Percentiles rank a stretch among this genome's conserved stretches.
These are phyloP conservation scores for Drosophila bipectinata DNA, from an alignment of 1,140 invertebrate genomes.

Conservation along the genomic window DNA sequence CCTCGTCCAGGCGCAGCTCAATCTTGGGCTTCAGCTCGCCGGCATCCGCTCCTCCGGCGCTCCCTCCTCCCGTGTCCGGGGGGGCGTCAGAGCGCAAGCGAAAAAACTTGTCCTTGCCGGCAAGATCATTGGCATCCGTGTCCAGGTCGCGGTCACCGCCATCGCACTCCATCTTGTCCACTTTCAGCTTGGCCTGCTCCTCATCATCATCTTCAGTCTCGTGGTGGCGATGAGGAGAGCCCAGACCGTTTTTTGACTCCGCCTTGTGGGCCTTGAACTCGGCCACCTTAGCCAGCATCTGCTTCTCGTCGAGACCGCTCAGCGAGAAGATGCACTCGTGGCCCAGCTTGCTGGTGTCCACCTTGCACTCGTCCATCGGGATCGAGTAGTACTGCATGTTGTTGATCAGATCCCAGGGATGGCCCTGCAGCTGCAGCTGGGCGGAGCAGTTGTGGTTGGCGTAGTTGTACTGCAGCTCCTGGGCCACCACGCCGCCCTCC, in stretches of 20 bases:
- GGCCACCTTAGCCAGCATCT: constrained; percentile 84
- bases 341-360: constrained; percentile 69
- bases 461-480: constrained; percentile 62
- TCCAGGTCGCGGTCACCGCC: not conserved
- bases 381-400: constrained; percentile 86
- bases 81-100: constrained; percentile 71
- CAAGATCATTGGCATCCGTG: constrained; percentile 17
- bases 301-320: constrained; percentile 85
- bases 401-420: constrained; percentile 86
- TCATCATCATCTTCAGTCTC: constrained; percentile 75
- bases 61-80: constrained; percentile 64
- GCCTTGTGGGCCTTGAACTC: constrained; percentile 52
- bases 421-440: constrained; percentile 85
- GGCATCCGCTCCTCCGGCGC: not conserved
- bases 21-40: constrained; percentile 72
- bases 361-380: constrained; percentile 85
- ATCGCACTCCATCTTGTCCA: constrained; percentile 9
- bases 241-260: constrained; percentile 82
- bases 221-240: constrained; percentile 78
- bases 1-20: constrained; percentile 78
- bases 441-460: constrained; percentile 84
- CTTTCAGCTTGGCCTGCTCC: constrained; percentile 58
- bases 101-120: constrained; percentile 74
- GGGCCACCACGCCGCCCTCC: constrained; percentile 50
- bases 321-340: constrained; percentile 85